Conservation (phyloP, 2,888 invertebrate genomes). For the Cataglyphis cursor region DNA sequence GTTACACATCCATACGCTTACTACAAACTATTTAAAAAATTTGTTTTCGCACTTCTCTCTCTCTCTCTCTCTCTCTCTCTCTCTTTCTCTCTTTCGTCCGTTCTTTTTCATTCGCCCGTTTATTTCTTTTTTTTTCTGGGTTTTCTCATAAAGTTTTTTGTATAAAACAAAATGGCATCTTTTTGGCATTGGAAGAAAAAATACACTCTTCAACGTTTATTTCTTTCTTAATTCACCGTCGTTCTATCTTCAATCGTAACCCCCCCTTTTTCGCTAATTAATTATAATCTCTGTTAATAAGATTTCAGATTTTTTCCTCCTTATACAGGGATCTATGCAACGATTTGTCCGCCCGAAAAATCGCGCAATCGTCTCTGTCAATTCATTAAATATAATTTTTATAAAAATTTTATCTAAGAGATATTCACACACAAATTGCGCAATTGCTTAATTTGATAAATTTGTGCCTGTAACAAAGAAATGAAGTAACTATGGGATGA, state of each 20-base stretch:
- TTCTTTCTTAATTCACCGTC: conserved; percentile 73
- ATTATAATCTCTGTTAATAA: conserved; percentile 37
- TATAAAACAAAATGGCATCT: conserved; percentile 86
- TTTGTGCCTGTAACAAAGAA: background rate
- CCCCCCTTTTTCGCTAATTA: conserved; percentile 34
- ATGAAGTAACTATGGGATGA: background rate
- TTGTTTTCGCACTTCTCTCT: conserved; percentile 62
- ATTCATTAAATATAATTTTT: conserved; percentile 48
- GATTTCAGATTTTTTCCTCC: conserved; percentile 47
- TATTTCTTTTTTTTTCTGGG: conserved; percentile 77
- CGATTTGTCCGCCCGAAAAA: conserved; percentile 42
- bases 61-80: conserved; percentile 48
- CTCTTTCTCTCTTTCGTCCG: conserved; percentile 33
- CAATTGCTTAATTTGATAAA: conserved; percentile 1
- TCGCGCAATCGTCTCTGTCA: background rate
- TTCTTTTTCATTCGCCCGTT: conserved; percentile 53
- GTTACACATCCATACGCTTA: conserved; percentile 81
- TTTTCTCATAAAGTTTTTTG: conserved; percentile 82
- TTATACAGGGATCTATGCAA: conserved; percentile 33
- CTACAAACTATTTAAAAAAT: conserved; percentile 78
- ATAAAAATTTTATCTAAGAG: background rate
- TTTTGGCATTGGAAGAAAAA: conserved; percentile 87
- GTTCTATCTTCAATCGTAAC: conserved; percentile 69
- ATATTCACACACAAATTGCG: background rate
- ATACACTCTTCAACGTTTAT: conserved; percentile 83